These are phyloP conservation scores for Syrphus vitripennis DNA, from an alignment of 2,888 invertebrate genomes.

Conservation along the genomic window DNA sequence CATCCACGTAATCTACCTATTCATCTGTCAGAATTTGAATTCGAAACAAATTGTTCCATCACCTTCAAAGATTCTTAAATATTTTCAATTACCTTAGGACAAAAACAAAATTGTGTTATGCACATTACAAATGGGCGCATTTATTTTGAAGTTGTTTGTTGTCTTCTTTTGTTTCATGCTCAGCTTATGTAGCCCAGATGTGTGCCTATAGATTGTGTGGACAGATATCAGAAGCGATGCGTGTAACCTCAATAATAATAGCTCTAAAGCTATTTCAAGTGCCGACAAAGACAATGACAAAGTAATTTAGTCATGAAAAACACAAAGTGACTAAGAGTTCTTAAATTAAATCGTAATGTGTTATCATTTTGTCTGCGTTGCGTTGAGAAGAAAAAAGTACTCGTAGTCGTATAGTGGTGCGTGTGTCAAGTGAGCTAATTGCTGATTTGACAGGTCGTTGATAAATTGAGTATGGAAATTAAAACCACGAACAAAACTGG, in stretches of 20 bases:
- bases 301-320: constrained; percentile 58
- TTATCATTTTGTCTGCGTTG: constrained; percentile 15
- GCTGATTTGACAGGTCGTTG: constrained; percentile 43
- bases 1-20: neutral
- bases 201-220: constrained; percentile 5
- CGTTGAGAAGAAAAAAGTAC: neutral
- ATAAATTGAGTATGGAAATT: constrained; percentile 19
- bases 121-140: neutral
- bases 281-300: constrained; percentile 47
- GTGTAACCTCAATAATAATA: constrained; percentile 13
- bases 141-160: neutral
- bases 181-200: constrained; percentile 39
- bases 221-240: constrained; percentile 15
- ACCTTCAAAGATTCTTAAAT: neutral
- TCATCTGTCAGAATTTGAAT: neutral
- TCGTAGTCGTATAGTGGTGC: too few species aligned
- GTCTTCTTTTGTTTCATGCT: neutral
- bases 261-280: constrained; percentile 7
- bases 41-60: neutral
- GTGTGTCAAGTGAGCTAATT: constrained; percentile 44
- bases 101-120: neutral
- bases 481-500: neutral
- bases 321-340: constrained; percentile 45
- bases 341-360: constrained; percentile 52
- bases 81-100: neutral